Percentiles rank a stretch among this genome's conserved stretches.
Evolutionary conservation across 2,888 invertebrate genomes (phyloP).

Genomic region (Gandaritis pyraliata): DNA sequence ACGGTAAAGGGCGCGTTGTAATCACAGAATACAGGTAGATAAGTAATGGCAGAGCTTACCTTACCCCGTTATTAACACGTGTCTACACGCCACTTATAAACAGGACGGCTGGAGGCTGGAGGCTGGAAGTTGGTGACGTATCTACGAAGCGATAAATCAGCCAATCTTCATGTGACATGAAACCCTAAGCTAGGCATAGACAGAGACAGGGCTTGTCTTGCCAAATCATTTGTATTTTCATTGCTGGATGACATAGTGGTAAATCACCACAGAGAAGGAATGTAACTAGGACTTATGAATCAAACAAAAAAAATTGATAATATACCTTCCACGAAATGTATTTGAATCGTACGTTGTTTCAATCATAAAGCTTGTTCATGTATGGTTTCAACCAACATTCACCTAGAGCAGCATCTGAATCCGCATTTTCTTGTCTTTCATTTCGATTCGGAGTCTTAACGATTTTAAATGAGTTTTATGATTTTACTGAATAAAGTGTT

Average conservation of each 20-base stretch:
- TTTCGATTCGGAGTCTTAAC: too few relatives aligned
- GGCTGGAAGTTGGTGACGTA: conserved; percentile 20
- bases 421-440: too few relatives aligned
- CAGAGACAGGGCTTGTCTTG: conserved; percentile 1
- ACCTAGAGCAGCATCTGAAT: too few relatives aligned
- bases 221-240: conserved; percentile 6
- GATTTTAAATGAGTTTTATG: too few relatives aligned
- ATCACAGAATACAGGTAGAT: conserved; percentile 20
- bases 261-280: conserved; percentile 8
- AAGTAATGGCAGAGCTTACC: conserved; percentile 20
- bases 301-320: too few relatives aligned
- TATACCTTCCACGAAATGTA: too few relatives aligned
- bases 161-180: conserved; percentile 19
- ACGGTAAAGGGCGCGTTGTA: conserved; percentile 18
- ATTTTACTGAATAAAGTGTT: too few relatives aligned
- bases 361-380: too few relatives aligned
- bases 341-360: too few relatives aligned
- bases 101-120: conserved; percentile 21
- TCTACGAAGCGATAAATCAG: conserved; percentile 37
- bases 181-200: neutral
- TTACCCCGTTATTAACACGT: conserved; percentile 26
- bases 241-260: conserved; percentile 10
- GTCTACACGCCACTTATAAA: conserved; percentile 29
- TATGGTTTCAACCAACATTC: too few relatives aligned
- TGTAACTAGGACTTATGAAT: conserved; percentile 3